These are phyloP conservation scores for Neotoxoptera formosana DNA, from an alignment of 1,140 invertebrate species.

Conservation along the genomic window DNA sequence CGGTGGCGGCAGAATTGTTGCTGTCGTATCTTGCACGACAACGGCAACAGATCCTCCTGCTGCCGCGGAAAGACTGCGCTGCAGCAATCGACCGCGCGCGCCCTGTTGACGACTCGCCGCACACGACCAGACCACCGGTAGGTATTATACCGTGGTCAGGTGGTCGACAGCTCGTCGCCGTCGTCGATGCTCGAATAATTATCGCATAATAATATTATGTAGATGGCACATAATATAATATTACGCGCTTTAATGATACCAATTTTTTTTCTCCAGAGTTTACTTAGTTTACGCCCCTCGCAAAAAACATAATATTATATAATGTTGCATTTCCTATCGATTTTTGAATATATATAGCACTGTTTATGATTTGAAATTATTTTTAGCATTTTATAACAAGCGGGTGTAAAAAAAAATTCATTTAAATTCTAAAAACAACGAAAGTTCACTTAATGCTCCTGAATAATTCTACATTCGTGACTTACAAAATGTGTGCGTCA, in stretches of 20 bases:
- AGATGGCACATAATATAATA: neutral
- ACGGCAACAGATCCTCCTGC: slow-evolving; percentile 27
- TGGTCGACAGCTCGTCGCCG: neutral
- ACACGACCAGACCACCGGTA: neutral
- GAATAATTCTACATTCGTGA: neutral
- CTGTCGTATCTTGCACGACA: slow-evolving; percentile 1
- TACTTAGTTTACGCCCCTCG: too few species aligned
- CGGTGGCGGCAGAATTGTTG: neutral
- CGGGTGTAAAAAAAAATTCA: neutral
- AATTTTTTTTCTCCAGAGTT: neutral
- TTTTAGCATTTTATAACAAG: neutral
- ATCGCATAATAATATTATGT: neutral
- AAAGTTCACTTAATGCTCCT: neutral
- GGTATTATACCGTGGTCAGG: neutral
- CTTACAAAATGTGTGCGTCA: neutral
- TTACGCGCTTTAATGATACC: too few species aligned
- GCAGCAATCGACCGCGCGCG: neutral
- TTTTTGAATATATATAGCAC: neutral
- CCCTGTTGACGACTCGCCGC: slow-evolving; percentile 4
- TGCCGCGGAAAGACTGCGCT: neutral
- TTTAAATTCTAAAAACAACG: neutral
- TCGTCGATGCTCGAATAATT: neutral
- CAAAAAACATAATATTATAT: too few species aligned
- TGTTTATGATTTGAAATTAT: neutral
- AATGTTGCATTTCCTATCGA: neutral